Base-by-base conservation (phyloP, 2,797 vertebrate species). In the Scolopax bukidnonensis region DNA sequence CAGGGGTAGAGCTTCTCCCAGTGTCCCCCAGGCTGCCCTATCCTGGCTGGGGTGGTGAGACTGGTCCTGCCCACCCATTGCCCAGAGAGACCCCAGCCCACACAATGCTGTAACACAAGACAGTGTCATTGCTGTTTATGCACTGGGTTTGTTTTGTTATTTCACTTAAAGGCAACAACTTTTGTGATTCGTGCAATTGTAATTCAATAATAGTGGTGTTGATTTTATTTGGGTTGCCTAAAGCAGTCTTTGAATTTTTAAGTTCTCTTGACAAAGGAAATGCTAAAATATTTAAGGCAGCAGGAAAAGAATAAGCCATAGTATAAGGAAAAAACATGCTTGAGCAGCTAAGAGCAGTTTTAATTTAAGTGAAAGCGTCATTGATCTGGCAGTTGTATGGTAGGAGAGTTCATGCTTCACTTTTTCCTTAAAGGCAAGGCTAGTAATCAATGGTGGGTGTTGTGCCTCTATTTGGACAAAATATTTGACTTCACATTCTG, bases 1-100 rank as follows among this genome's bases (percentile, higher is more conserved):
- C 19, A 41, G 9, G 40, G 5, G 17, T 77, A 23, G 5, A 20
- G 20, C 7, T 64, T 16, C 1, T 8, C 10, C 1, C 0, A 0
- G 11, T 48, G 8, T 4, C 4, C 6, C 18, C 6, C 6, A 3
- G 20, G 4, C 13, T 68, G 23, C 27, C 24, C 14, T 63, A 10
- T 64, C 11, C 48, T 47, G 19, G 2, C 13, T 54, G 41, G 20
- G 20, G 12, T 1, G 4, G 3, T 28, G 17, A 32, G 6, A 80
- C 10, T 50, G 43, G 23, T 10, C 23, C 25, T 74, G 20, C 1
- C 8, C 68, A 10, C 6, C 6, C 12, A 28, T 12, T 5, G 43
- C 11, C 10, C 25, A 53, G 38, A 60, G 16, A 50, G 3, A 1
- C 7, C 7, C 6, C 27, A 60, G 61, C 4, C 15, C 6, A 6